Base-by-base conservation (phyloP, 2,888 invertebrate species). In the Galeruca laticollis region DNA sequence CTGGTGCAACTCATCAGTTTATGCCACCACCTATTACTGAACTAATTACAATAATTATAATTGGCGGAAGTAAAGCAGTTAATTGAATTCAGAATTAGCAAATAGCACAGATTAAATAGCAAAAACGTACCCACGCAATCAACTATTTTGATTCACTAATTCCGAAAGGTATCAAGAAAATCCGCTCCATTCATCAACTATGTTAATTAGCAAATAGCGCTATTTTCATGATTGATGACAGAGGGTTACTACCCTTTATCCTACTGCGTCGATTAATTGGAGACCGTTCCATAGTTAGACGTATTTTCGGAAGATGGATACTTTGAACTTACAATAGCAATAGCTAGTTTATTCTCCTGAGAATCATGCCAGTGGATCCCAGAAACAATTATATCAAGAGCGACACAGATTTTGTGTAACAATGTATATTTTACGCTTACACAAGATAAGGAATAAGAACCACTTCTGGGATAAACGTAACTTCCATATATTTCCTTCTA, bases 201-300 rank as follows among this genome's bases (percentile, higher is more conserved):
- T 40, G 47, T 18, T 47, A 47, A 47, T 47, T 47, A 15, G 47
- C 47, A 47, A 47, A 47, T 10, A 47, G 18, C 47, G 47, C 47
- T 9, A 47, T 47, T 47, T 47, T 18, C 47, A 18, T 47, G 47
- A 47, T 47, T 47, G 18, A 47, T 47, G 18, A 47, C 9, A 10
- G 15, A 18, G 15, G 2, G 15, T 15, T n/a, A 47, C n/a, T 40
- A 13, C 40, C 40, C 3, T 40, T 40, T 40, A 40, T n/a, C n/a
- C 5, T 26, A 26, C 1, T 26, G 26, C 3, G 26, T 26, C 26
- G 26, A 26, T 26, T 26, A 47, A 47, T 47, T 18, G 15, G 15
- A 15, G 47, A 47, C 18, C 47, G 1, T 18, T 47, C 15, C 47
- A 18, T 47, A 13, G 47, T 18, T 15, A 26, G 3, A 15, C 1